Percentiles rank a stretch among this genome's conserved stretches.
These are phyloP conservation scores for Acleris sparsana DNA, from an alignment of 2,888 invertebrate species.

Conservation along the genomic window DNA sequence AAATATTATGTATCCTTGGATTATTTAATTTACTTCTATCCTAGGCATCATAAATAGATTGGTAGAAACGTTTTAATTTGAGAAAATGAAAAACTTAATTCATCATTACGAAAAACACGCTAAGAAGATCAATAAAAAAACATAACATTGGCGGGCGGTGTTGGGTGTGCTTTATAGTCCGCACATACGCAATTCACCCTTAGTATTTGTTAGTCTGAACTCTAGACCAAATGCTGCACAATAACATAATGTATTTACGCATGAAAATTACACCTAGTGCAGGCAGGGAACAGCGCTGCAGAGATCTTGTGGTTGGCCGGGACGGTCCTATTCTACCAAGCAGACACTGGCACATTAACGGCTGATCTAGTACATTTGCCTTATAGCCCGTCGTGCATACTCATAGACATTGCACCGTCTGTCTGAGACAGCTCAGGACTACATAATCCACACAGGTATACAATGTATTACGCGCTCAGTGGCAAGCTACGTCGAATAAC, in stretches of 20 bases:
- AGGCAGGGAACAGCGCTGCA: background rate
- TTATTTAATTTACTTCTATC: no score
- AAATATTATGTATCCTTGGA: no score
- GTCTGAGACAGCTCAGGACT: conserved; percentile 19
- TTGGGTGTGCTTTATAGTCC: no score
- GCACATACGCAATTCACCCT: no score
- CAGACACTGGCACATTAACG: conserved; percentile 21
- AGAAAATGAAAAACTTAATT: no score
- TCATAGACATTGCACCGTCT: conserved; percentile 24
- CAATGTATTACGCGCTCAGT: conserved; percentile 13
- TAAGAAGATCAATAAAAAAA: no score
- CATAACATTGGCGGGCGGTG: no score
- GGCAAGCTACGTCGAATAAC: conserved; percentile 31
- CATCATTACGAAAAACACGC: no score
- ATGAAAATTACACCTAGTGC: conserved; percentile 19
- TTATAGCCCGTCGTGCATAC: conserved; percentile 21
- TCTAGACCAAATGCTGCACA: background rate
- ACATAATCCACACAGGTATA: background rate
- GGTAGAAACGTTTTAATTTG: no score
- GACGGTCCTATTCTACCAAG: conserved; percentile 6
- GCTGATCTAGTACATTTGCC: conserved; percentile 14
- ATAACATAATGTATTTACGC: conserved; percentile 10
- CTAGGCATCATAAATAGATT: no score
- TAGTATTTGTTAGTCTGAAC: no score
- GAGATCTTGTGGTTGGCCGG: conserved; percentile 17